Base-by-base conservation (phyloP, 2,888 invertebrate genomes). In the Esperia sulphurella region DNA sequence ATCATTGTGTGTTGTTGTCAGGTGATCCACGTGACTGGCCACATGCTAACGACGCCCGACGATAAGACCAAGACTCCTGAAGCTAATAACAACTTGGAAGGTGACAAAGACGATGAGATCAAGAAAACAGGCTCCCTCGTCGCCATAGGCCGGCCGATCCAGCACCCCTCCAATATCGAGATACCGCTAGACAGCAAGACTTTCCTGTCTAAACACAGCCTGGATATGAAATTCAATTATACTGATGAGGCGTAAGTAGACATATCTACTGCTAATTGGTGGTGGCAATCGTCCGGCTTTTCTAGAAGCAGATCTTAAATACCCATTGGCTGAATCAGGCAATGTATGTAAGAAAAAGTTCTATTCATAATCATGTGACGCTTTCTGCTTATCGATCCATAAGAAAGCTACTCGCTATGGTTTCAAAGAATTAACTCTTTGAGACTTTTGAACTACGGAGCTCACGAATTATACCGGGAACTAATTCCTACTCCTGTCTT, bases 171-270 rank as follows among this genome's bases (percentile, higher is more conserved):
- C 12, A 97, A 97, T 68, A 97, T 97, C 61, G 97, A 98, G 79
- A 93, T 95, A 59, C 97, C 97, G 0, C 83, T 98, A 58, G 97
- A 96, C 58, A 93, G 93, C 63, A 94, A 95, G 71, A 97, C 97
- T 0, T 98, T 98, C 86, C 89, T 98, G 50, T 96, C 96, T 13
- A 95, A 97, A 74, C 98, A 98, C 79, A 94, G 93, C 65, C 91
- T 97, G 72, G 97, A 97, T 75, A 98, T 98, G 97, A 97, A 96
- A 75, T 97, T 97, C 73, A 97, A 96, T 14, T 96, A 97, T 75
- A 96, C 95, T 51, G 98, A 98, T 83, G 97, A 97, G 60, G 95
- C 95, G 98, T 98, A 79, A 92, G 94, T 91, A 62, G 45, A 57
- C 46, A n/a, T n/a, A n/a, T 21, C 21, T 21, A 21, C 5, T 21